Evolutionary conservation across 2,113 vertebrate species (phyloP), one percentile per base, ranked within the genome.

Genomic region (Syngnathus scovelli): DNA sequence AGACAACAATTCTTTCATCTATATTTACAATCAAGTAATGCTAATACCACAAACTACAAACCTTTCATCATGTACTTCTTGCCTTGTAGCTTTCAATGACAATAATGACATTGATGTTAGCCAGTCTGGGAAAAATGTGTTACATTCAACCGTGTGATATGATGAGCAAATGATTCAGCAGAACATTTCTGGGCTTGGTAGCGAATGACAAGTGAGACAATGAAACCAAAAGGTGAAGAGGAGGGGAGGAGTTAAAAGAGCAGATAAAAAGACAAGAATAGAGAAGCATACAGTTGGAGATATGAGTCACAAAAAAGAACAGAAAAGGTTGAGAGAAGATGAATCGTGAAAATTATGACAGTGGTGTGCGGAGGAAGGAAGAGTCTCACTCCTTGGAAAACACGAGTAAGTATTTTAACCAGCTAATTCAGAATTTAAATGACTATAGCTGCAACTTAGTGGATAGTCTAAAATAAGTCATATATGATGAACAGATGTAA

Each of bases 241-340:
- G 11, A 64, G 66, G 76, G 82, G 76, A 70, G 82, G 74, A 77
- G 82, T 70, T 66, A 55, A 16, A 46, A 63, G 38, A 54, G 64
- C 36, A 64, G 59, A 77, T 75, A 78, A 78, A 67, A 78, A 38
- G 61, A 64, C 18, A 56, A 36, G 33, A 39, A 37, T 44, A 49
- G 23, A 44, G 36, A 55, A 44, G 58, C n/a, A 13, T 6, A 49
- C 46, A 12, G 36, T 10, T 59, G 9, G 21, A 39, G 52, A 67
- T 21, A 48, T 46, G 23, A 65, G 18, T 15, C 23, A 54, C 58
- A 48, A 68, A 46, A n/a, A 63, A 61, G 51, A 33, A 60, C 15
- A 23, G 6, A 19, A 0, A 33, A 56, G 19, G 27, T 33, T 5
- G 19, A 21, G 4, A 10, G 23, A 67, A 46, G 27, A 19, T 19